Percentiles rank a stretch among this genome's conserved stretches.
Conservation (phyloP, 2,797 vertebrate species). For the Tokudaia tokunoshimensis region DNA sequence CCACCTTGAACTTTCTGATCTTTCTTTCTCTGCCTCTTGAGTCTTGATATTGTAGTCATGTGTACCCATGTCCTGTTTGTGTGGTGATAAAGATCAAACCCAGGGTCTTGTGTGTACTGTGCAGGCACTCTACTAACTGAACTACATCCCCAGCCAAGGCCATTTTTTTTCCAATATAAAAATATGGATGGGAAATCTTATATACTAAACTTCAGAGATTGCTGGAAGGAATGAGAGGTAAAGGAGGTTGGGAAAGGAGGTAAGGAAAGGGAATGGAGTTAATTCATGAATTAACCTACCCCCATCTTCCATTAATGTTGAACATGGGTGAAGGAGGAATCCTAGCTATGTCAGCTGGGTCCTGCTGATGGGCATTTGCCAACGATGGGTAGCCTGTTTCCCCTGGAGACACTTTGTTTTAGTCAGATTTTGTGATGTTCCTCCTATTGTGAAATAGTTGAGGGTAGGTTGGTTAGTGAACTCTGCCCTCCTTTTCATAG, state of each 20-base stretch:
- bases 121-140: not conserved
- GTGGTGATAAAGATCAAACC: not conserved
- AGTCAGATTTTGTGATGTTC: not conserved
- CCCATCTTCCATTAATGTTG: no score
- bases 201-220: not conserved
- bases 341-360: not conserved
- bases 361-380: not conserved
- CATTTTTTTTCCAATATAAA: slow-evolving; percentile 12
- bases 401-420: not conserved
- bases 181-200: not conserved
- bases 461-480: not conserved
- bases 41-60: not conserved
- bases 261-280: not conserved
- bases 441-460: not conserved
- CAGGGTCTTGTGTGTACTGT: no score
- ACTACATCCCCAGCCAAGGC: not conserved
- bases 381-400: not conserved
- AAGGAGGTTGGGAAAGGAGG: not conserved
- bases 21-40: not conserved
- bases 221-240: not conserved
- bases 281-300: not conserved
- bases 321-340: not conserved
- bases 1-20: not conserved
- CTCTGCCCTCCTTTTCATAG: not conserved
- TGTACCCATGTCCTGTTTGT: not conserved